Percentiles rank a stretch among this genome's conserved stretches.
Evolutionary conservation across 2,113 vertebrate genomes (phyloP).

Genomic region (Zosterops pallidus): DNA sequence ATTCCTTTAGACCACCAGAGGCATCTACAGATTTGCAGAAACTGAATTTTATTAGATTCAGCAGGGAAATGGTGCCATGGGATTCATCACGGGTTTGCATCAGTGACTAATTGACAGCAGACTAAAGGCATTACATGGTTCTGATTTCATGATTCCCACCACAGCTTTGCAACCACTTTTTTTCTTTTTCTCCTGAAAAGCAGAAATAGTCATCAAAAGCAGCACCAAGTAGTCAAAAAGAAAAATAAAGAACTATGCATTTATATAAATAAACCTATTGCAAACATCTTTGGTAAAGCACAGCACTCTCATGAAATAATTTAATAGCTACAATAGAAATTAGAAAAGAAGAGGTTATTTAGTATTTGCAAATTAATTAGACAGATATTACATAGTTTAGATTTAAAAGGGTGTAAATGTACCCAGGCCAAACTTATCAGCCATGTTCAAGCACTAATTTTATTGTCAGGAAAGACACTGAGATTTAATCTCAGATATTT

Average conservation of each 20-base stretch:
- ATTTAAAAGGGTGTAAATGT: not conserved
- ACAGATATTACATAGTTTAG: not conserved
- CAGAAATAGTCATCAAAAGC: not conserved
- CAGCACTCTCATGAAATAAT: not conserved
- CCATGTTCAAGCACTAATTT: not conserved
- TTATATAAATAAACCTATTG: not conserved
- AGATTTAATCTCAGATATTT: not conserved
- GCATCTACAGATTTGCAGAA: not conserved
- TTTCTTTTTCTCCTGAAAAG: not conserved
- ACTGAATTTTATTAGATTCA: not conserved
- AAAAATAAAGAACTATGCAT: not conserved
- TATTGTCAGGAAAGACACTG: not conserved
- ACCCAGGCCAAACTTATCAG: not conserved
- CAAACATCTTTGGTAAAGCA: not conserved
- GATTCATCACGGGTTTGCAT: not conserved
- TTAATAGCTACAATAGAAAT: not conserved
- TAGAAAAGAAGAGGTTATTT: not conserved
- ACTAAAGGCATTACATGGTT: not conserved
- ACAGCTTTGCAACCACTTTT: not conserved
- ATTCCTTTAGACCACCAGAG: not conserved
- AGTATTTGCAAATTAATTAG: not conserved
- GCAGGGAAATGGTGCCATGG: not conserved
- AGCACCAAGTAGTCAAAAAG: not conserved
- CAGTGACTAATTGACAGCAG: slow-evolving; percentile 12
- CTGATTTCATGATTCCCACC: not conserved